Base-by-base conservation (phyloP, 2,888 invertebrate genomes). In the Dendrolimus pini region DNA sequence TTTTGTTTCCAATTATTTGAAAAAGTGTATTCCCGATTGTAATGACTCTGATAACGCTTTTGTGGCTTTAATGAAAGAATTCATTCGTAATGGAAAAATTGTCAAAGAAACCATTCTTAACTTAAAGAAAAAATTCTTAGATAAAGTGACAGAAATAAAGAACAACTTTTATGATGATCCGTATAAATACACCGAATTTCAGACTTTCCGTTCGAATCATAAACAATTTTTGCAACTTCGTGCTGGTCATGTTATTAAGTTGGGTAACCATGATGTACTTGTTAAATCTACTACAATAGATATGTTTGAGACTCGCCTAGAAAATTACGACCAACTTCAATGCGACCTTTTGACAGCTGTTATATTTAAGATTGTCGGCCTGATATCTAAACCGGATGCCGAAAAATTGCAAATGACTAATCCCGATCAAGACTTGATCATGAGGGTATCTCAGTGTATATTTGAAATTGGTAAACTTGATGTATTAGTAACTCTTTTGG, bases 381-480 rank as follows among this genome's bases (percentile, higher is more conserved):
- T 9, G 9, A 9, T 47, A 12, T 47, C 47, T 47, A 9, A 47
- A 9, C 2, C 12, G 12, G 47, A 47, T 47, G 47, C 47, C 12
- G 3, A 47, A 10, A 47, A 3, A 12, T 9, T 47, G 47, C 12
- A 10, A 8, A 10, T 47, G 12, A 47, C 47, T 47, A 47, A 47
- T 12, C 47, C 47, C 2, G 47, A 47, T 12, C 6, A 47, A 47
- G 47, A 47, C 12, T 12, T 47, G 9, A 47, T 47, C 2, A 47
- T 47, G 47, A 47, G 47, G 7, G 47, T 52, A 9, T 58, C 10
- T 18, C n/a, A 8, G 12, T 61, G 57, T 6, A 59, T 58, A 10
- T 61, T 47, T 6, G 55, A 41, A 58, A 64, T 64, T 0, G 65
- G 55, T 52, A 57, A 41, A 63, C 61, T 67, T 55, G 47, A 47